Conservation (phyloP, 2,888 invertebrate species). For the Diaphora mendica region DNA sequence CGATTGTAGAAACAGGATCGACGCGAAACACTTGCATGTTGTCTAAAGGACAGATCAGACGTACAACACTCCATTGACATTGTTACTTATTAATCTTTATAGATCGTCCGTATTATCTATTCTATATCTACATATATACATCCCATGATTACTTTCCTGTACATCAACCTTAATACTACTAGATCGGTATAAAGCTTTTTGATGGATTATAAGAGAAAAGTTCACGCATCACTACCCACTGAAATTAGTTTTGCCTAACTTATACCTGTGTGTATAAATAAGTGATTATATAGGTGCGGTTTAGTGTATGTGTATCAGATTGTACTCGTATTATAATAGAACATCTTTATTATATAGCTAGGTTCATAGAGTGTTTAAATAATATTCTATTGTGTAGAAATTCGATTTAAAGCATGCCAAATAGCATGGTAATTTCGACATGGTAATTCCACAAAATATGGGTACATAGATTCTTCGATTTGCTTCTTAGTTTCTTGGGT, state of each 20-base stretch:
- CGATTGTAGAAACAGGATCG: too few relatives aligned
- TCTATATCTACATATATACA: background rate
- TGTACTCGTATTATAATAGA: slow-evolving; percentile 4
- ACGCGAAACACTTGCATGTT: too few relatives aligned
- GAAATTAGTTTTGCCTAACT: slow-evolving; percentile 62
- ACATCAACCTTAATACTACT: slow-evolving; percentile 24
- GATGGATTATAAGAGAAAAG: slow-evolving; percentile 60
- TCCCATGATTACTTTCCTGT: slow-evolving; percentile 3
- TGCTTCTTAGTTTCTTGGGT: too few relatives aligned
- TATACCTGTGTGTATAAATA: slow-evolving; percentile 24
- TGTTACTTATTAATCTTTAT: background rate
- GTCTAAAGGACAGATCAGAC: too few relatives aligned
- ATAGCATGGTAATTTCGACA: too few relatives aligned
- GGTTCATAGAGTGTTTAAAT: background rate
- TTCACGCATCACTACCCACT: slow-evolving; percentile 49
- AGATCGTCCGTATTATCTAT: too few relatives aligned
- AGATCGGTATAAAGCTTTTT: slow-evolving; percentile 46
- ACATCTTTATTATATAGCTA: background rate
- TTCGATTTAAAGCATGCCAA: background rate
- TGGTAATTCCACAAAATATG: too few relatives aligned
- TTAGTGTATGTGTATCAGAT: slow-evolving; percentile 8
- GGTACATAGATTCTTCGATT: too few relatives aligned
- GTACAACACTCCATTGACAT: background rate
- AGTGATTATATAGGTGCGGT: background rate
- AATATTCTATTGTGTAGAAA: background rate